Evolutionary conservation across 2,797 vertebrate genomes (phyloP), one percentile per base, ranked within the genome.

Genomic region (Poecilia gillii): DNA sequence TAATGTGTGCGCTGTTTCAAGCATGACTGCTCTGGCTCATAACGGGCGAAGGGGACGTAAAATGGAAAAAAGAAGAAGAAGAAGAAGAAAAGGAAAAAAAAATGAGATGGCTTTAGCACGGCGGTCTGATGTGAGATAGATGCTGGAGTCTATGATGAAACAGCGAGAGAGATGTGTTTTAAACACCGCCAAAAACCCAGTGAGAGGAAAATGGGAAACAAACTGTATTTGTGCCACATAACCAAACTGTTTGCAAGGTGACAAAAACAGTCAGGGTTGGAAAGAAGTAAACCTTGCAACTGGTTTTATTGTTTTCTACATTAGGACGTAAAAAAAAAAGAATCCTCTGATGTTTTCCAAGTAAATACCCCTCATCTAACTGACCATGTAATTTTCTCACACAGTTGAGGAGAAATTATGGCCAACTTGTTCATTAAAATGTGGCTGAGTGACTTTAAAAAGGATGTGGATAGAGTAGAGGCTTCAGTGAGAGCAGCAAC

Each of bases 1-100:
- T 86, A 85, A 85, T 88, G 88, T 90, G 91, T 90, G 79, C 79
- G 77, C 87, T 86, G 88, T 86, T 93, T 89, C 84, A 87, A 84
- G 80, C 89, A 83, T 73, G 85, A 92, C 82, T 88, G 82, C 89
- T 81, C 81, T 80, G 81, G 90, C 88, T 89, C 84, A 88, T 84
- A 86, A 84, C 93, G 82, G 90, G 81, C 79, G 77, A 78, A 68
- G 66, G 88, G 87, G 83, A 88, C 85, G 79, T 41, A 76, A 85
- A 87, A 93, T 84, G 87, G 82, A 55, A 68, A 82, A 11, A 23
- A 47, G 25, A 16, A 78, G 66, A 73, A 74, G 47, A 72, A 76
- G 8, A 28, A 59, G 31, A 31, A n/a, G n/a, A 59, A 31, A 33
- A 2, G 31, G 76, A 75, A 76, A 70, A 71, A 57, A 75, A 68